A percentile compares a stretch with the other conserved stretches of the same genome.
phyloP scores from a whole-genome alignment of 2,113 vertebrate species.

The Cheilinus undulatus region DNA sequence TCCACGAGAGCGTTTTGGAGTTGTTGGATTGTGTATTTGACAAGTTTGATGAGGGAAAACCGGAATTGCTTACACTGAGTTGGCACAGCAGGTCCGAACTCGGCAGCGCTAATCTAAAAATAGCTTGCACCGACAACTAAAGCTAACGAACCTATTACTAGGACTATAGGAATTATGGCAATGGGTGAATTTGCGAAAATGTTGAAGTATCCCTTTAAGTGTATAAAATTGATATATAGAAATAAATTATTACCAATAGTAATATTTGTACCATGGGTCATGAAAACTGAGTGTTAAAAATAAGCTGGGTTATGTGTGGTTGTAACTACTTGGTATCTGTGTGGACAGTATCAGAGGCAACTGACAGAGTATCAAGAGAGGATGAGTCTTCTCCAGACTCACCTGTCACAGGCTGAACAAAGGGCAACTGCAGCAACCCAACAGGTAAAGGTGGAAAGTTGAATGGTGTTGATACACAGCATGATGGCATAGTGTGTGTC shows the following conservation, averaged over 20 bases:
- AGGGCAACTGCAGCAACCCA: constrained; percentile 87
- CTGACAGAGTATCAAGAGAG: constrained; percentile 88
- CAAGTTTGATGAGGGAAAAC: too few relatives aligned
- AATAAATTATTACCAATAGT: neutral
- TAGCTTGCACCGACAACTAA: too few relatives aligned
- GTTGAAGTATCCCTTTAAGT: too few relatives aligned
- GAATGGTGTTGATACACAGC: neutral
- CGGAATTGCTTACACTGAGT: too few relatives aligned
- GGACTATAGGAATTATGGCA: too few relatives aligned
- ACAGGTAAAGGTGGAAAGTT: constrained; percentile 82
- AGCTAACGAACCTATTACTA: too few relatives aligned
- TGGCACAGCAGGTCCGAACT: too few relatives aligned
- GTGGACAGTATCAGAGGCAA: constrained; percentile 87
- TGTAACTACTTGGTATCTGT: constrained; percentile 7
- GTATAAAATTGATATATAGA: too few relatives aligned
- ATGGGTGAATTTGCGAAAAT: too few relatives aligned
- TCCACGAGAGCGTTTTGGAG: too few relatives aligned
- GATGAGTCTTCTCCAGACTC: constrained; percentile 87
- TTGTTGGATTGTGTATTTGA: too few relatives aligned
- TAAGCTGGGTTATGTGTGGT: neutral
- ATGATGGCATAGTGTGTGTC: neutral
- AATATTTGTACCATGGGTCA: constrained; percentile 7
- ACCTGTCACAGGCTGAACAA: constrained; percentile 90
- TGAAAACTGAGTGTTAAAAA: neutral
- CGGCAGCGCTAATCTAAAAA: too few relatives aligned